phyloP scores from a whole-genome alignment of 2,797 vertebrate species.

The Coranthus polyacanthus region DNA sequence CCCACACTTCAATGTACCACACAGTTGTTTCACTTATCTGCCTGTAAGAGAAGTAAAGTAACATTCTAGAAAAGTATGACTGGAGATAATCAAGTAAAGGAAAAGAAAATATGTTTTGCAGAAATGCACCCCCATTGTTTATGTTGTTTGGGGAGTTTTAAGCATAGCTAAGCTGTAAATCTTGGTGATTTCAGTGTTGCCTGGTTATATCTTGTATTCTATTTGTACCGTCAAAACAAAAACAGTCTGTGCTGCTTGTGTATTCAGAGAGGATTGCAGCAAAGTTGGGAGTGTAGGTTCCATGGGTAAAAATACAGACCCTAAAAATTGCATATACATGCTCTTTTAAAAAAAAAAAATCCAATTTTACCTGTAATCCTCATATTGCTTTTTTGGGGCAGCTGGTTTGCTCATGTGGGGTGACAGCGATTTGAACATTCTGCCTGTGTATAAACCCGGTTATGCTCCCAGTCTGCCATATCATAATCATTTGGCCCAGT shows the following conservation, averaged over 20 bases:
- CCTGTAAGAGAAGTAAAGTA: constrained; percentile 2
- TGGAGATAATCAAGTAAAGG: constrained; percentile 30
- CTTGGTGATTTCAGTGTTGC: constrained; percentile 25
- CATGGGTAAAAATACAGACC: constrained; percentile 51
- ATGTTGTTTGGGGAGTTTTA: constrained; percentile 23
- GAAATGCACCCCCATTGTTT: constrained; percentile 14
- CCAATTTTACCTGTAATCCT: constrained; percentile 60
- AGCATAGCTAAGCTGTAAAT: constrained; percentile 29
- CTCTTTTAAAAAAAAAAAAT: constrained; percentile 36
- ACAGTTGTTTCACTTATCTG: constrained; percentile 9
- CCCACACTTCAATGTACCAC: background rate
- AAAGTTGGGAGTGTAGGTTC: constrained; percentile 52
- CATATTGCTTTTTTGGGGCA: constrained; percentile 54
- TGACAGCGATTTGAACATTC: constrained; percentile 52
- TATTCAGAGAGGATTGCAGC: constrained; percentile 45
- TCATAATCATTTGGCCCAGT: constrained; percentile 74
- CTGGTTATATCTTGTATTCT: constrained; percentile 29
- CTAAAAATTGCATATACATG: constrained; percentile 54
- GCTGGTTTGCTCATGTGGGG: constrained; percentile 41
- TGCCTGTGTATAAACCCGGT: constrained; percentile 26
- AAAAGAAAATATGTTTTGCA: constrained; percentile 11
- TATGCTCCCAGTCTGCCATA: constrained; percentile 62
- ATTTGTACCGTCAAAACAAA: constrained; percentile 45
- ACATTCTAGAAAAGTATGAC: constrained; percentile 8
- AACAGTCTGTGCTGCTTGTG: constrained; percentile 36